Evolutionary conservation across 2,888 invertebrate species (phyloP).

Genomic region (Caenorhabditis sp.): DNA sequence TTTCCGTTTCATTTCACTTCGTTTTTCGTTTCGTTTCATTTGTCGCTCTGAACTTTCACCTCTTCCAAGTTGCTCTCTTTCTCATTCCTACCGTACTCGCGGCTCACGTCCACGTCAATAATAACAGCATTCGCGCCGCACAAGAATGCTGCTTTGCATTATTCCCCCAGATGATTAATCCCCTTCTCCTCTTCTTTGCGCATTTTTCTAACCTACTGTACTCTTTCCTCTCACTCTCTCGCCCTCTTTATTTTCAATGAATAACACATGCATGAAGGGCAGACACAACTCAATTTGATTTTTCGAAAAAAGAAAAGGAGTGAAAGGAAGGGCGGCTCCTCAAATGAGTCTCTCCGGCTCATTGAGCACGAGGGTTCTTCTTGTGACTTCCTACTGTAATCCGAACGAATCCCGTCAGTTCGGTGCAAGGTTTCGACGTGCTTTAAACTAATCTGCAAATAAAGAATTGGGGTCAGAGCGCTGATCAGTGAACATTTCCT

Average conservation of each 20-base stretch:
- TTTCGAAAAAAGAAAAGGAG: too few species aligned
- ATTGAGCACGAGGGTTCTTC: constrained; percentile 29
- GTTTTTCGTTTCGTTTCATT: not conserved
- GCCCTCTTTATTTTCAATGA: not conserved
- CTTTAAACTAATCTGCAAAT: not conserved
- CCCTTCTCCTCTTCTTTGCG: not conserved
- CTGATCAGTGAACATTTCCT: too few species aligned
- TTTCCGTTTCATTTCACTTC: not conserved
- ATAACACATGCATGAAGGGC: not conserved
- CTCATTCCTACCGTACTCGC: too few species aligned
- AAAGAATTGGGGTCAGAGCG: too few species aligned
- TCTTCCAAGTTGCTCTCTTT: too few species aligned
- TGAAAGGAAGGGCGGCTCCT: too few species aligned
- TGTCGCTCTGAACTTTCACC: too few species aligned
- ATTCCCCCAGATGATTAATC: too few species aligned
- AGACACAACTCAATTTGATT: constrained; percentile 28
- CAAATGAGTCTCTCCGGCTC: constrained; percentile 15
- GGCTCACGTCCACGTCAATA: too few species aligned
- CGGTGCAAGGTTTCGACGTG: constrained; percentile 7
- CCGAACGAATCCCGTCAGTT: constrained; percentile 14
- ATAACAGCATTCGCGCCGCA: too few species aligned
- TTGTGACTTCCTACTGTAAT: constrained; percentile 10
- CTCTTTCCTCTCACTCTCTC: not conserved
- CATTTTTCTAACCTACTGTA: not conserved
- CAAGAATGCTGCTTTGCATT: too few species aligned